Evolutionary conservation across 2,797 vertebrate genomes (phyloP), one percentile per base, ranked within the genome.

Genomic region (Acanthurus lineatus): DNA sequence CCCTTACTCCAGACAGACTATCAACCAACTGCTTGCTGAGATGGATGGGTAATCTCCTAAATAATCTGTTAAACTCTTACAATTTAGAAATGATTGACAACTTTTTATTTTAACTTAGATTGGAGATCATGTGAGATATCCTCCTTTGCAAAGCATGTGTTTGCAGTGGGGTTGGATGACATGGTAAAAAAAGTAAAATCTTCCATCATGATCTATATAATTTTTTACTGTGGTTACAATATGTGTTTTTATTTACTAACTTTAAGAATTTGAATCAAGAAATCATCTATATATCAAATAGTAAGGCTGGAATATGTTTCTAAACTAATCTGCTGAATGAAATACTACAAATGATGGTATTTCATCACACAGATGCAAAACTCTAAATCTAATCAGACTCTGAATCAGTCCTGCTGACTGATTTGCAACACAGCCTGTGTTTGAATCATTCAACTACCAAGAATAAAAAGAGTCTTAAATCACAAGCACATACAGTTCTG

Each of bases 1-100:
- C 90, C 98, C 98, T 0, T 98, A 99, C 89, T 98, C 98, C 66
- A 96, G 98, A 88, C 98, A 99, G 88, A 99, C 98, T 59, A 99
- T 99, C 91, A 99, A 99, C 95, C 98, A 99, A 88, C 97, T 99
- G 78, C 96, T 99, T 90, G 98, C 98, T 78, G 98, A 99, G 92
- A 99, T 99, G 98, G 98, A 99, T 73, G 98, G 98, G 98, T 99
- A 35, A 35, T 35, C 32, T 35, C 32, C 32, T 35, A 35, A 35
- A 35, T 35, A 6, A 35, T 35, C 32, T 35, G 6, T 35, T 35
- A 6, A 35, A 35, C 7, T 35, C 32, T 35, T 35, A 35, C 32
- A 35, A 35, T 35, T 35, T 35, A 35, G 32, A 35, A 35, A 7
- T 35, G 32, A 35, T 35, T 35, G 32, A 35, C 32, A 35, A 35